Evolutionary conservation across 2,888 invertebrate genomes (phyloP).

Genomic region (Dryocosmus kuriphilus): DNA sequence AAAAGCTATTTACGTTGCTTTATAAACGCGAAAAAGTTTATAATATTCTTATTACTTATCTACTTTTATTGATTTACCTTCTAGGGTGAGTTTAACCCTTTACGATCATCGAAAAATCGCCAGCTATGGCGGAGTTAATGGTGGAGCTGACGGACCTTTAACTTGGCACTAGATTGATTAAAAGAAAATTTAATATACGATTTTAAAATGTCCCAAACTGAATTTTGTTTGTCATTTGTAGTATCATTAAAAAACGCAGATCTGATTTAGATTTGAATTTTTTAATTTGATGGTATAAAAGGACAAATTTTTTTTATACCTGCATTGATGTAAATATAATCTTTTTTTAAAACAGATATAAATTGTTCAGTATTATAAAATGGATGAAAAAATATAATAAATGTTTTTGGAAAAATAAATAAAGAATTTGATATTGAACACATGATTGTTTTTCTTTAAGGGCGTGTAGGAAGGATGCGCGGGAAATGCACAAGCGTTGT

Average conservation of each 20-base stretch:
- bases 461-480: no score
- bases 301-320: neutral
- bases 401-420: no score
- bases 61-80: slow-evolving; percentile 1
- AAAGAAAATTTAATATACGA: neutral
- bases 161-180: neutral
- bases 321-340: neutral
- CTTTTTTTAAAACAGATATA: neutral
- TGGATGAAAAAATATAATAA: neutral
- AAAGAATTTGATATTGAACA: no score
- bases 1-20: neutral
- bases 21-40: neutral
- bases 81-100: neutral
- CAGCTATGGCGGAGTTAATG: slow-evolving; percentile 25
- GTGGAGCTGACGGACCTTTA: neutral
- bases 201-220: neutral
- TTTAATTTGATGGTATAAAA: no score
- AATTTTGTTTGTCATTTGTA: neutral
- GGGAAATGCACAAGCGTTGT: no score
- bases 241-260: neutral
- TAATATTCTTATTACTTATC: neutral
- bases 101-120: neutral
- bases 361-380: neutral
- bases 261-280: no score
- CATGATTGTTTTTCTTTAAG: no score